These are phyloP conservation scores for Zenarchopterus dispar DNA, from an alignment of 2,797 vertebrate genomes.

Conservation along the genomic window DNA sequence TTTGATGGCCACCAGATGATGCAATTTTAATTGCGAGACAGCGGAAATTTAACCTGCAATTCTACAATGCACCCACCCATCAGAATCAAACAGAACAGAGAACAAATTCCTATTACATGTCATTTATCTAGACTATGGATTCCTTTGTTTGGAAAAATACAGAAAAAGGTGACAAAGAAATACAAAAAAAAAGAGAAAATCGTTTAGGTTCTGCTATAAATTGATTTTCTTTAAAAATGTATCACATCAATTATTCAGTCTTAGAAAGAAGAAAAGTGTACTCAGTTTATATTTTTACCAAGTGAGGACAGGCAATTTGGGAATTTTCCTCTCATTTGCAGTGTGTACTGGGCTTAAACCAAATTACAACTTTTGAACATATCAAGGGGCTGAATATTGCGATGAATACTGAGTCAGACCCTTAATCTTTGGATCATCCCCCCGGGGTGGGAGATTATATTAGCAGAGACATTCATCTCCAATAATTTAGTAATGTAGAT, in stretches of 20 bases:
- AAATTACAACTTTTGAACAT: constrained; percentile 70
- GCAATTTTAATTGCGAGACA: neutral
- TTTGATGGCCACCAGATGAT: constrained; percentile 3
- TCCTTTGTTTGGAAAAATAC: too few relatives aligned
- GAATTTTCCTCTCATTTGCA: constrained; percentile 51
- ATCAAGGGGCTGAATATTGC: constrained; percentile 62
- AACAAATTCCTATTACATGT: too few relatives aligned
- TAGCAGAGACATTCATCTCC: constrained; percentile 83
- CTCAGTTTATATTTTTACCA: constrained; percentile 29
- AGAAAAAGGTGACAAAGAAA: too few relatives aligned
- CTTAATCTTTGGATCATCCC: constrained; percentile 79
- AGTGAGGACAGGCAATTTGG: constrained; percentile 29
- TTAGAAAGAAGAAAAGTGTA: constrained; percentile 6
- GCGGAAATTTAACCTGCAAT: constrained; percentile 8
- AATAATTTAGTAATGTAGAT: constrained; percentile 83
- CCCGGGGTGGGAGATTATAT: constrained; percentile 77
- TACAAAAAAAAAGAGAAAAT: too few relatives aligned
- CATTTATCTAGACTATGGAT: too few relatives aligned
- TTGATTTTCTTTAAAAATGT: neutral
- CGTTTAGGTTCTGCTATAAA: neutral
- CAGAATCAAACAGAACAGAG: neutral
- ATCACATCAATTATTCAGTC: constrained; percentile 8
- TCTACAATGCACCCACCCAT: neutral
- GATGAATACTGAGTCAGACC: constrained; percentile 73
- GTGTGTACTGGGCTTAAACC: constrained; percentile 51